A percentile compares a stretch with the other conserved stretches of the same genome.
Conservation (phyloP, 2,888 invertebrate species). For the Sceliomorpha sp. region DNA sequence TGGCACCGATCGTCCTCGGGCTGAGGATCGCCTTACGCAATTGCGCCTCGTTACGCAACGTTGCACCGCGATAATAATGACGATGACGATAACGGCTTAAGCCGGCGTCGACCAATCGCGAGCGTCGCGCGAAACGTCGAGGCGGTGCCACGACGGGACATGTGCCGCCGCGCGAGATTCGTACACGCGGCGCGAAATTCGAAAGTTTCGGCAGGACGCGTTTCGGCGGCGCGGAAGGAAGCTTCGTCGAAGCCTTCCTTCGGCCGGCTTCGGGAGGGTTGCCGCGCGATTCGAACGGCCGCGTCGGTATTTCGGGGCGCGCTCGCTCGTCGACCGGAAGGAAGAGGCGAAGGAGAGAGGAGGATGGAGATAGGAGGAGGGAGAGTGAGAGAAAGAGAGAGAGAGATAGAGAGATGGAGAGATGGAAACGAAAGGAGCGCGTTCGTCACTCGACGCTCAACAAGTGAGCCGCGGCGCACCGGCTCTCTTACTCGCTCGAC, state of each 20-base stretch:
- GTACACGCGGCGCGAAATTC: slow-evolving; percentile 21
- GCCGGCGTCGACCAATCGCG: slow-evolving; percentile 1
- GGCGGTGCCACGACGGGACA: background rate
- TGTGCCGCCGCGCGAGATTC: too few relatives aligned
- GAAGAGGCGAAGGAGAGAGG: too few relatives aligned
- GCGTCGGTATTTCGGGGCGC: too few relatives aligned
- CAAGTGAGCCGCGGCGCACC: slow-evolving; percentile 76
- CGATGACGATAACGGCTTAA: slow-evolving; percentile 35
- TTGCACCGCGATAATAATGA: slow-evolving; percentile 34
- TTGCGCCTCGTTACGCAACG: slow-evolving; percentile 48
- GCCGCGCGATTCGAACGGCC: too few relatives aligned
- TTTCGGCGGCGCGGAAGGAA: too few relatives aligned
- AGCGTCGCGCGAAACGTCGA: background rate
- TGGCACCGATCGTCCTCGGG: slow-evolving; percentile 10
- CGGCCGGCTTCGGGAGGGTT: too few relatives aligned
- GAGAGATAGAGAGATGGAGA: slow-evolving; percentile 16
- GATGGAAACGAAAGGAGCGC: slow-evolving; percentile 62
- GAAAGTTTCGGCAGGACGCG: slow-evolving; percentile 19
- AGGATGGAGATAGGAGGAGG: too few relatives aligned
- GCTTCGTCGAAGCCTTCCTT: too few relatives aligned
- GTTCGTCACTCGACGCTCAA: slow-evolving; percentile 76
- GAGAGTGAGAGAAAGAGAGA: slow-evolving; percentile 18
- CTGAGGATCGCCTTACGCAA: slow-evolving; percentile 48
- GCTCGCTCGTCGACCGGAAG: too few relatives aligned
- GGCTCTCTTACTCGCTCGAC: slow-evolving; percentile 62